phyloP scores from a whole-genome alignment of 2,797 vertebrate genomes.

The Girardinus metallicus region DNA sequence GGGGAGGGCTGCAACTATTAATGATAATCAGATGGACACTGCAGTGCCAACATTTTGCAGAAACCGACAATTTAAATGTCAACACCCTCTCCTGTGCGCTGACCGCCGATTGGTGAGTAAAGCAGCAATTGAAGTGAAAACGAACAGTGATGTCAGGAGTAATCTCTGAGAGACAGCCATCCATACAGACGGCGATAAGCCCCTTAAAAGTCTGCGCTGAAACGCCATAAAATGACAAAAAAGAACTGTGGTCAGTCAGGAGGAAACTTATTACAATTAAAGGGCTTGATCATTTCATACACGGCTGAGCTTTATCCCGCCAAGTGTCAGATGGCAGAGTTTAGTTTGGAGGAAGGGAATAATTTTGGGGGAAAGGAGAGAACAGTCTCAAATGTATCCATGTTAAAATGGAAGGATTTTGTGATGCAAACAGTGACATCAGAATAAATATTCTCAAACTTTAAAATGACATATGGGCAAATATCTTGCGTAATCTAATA shows the following conservation, averaged over 20 bases:
- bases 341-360: not conserved
- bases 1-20: constrained; percentile 42
- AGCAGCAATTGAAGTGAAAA: constrained; percentile 50
- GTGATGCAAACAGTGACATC: not conserved
- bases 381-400: not conserved
- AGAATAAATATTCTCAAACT: not conserved
- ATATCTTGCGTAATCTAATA: not conserved
- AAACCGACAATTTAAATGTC: constrained; percentile 63
- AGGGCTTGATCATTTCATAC: constrained; percentile 52
- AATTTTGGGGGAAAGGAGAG: constrained; percentile 6
- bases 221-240: constrained; percentile 31
- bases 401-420: not conserved
- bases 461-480: not conserved
- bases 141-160: constrained; percentile 36
- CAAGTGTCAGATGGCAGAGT: constrained; percentile 34
- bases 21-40: constrained; percentile 52
- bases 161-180: constrained; percentile 56
- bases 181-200: constrained; percentile 35
- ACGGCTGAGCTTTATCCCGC: constrained; percentile 31
- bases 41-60: constrained; percentile 45
- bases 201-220: constrained; percentile 35
- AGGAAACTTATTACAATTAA: constrained; percentile 40
- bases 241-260: constrained; percentile 29
- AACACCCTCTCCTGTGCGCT: constrained; percentile 44
- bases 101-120: constrained; percentile 47